A percentile compares a stretch with the other conserved stretches of the same genome.
Evolutionary conservation across 2,888 invertebrate species (phyloP).

Genomic region (Bombylius major): DNA sequence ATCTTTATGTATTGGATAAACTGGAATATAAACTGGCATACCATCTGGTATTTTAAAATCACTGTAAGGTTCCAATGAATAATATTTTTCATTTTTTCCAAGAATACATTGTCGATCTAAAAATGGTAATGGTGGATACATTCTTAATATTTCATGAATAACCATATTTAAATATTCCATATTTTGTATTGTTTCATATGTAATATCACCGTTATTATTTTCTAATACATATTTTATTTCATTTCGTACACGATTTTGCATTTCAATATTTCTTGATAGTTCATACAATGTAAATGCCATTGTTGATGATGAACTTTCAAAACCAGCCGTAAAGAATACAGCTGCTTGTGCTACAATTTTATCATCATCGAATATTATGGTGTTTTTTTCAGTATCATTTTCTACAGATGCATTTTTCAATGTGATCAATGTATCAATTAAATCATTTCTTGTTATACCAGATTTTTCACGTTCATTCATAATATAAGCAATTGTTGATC

Average conservation of each 20-base stretch:
- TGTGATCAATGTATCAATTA: slow-evolving; percentile 33
- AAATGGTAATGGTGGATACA: slow-evolving; percentile 36
- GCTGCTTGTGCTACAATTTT: slow-evolving; percentile 33
- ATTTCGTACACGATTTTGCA: slow-evolving; percentile 33
- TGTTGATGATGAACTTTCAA: slow-evolving; percentile 35
- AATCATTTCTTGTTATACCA: slow-evolving; percentile 28
- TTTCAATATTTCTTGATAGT: slow-evolving; percentile 31
- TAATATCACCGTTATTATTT: slow-evolving; percentile 29
- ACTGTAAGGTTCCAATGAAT: slow-evolving; percentile 27
- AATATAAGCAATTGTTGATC: slow-evolving; percentile 30
- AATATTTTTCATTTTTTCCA: slow-evolving; percentile 17
- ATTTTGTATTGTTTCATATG: slow-evolving; percentile 32
- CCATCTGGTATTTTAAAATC: slow-evolving; percentile 25
- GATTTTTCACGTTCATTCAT: slow-evolving; percentile 34
- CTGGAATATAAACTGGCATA: slow-evolving; percentile 31
- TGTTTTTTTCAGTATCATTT: slow-evolving; percentile 6
- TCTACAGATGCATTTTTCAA: slow-evolving; percentile 19
- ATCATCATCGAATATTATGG: slow-evolving; percentile 22
- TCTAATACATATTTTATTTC: slow-evolving; percentile 34
- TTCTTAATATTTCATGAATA: slow-evolving; percentile 40
- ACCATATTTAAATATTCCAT: slow-evolving; percentile 38
- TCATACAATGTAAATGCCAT: slow-evolving; percentile 37
- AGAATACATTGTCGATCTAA: slow-evolving; percentile 31
- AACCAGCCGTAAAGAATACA: slow-evolving; percentile 34
- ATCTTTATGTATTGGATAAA: slow-evolving; percentile 38